phyloP scores from a whole-genome alignment of 2,888 invertebrate species.

The Masnerella sp. region DNA sequence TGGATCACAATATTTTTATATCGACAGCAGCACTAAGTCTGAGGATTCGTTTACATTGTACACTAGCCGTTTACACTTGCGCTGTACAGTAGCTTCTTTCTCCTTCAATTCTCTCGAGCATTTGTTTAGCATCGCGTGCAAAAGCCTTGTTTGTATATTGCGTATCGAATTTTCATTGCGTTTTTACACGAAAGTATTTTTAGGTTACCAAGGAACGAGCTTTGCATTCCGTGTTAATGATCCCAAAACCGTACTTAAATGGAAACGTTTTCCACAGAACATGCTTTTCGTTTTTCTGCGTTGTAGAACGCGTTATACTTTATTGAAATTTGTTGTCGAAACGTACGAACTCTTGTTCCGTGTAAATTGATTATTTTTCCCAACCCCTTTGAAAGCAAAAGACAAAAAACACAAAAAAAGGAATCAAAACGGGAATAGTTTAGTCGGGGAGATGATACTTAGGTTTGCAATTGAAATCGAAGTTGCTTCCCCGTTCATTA shows the following conservation, averaged over 20 bases:
- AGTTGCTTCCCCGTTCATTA: constrained; percentile 8
- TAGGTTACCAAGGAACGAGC: constrained; percentile 28
- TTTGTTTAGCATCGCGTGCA: constrained; percentile 22
- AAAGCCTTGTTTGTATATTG: constrained; percentile 6
- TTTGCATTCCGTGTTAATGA: constrained; percentile 32
- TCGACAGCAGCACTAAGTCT: constrained; percentile 23
- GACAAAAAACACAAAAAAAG: no score
- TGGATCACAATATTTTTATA: constrained; percentile 47
- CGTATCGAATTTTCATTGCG: constrained; percentile 20
- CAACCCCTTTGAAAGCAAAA: no score
- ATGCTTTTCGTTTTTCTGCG: background rate
- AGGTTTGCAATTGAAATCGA: constrained; percentile 5
- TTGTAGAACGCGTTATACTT: background rate
- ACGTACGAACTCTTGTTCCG: no score
- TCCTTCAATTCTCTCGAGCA: constrained; percentile 6
- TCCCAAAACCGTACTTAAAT: constrained; percentile 40
- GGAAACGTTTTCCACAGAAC: background rate
- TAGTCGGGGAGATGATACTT: background rate
- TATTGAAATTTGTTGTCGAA: no score
- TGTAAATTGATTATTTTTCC: no score
- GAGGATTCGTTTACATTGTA: constrained; percentile 35
- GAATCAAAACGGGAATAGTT: no score
- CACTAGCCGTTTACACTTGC: constrained; percentile 30
- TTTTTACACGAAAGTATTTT: constrained; percentile 45
- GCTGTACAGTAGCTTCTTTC: constrained; percentile 33